A percentile compares a stretch with the other conserved stretches of the same genome.
These are phyloP conservation scores for Nezara viridula DNA, from an alignment of 2,888 invertebrate genomes.

Conservation along the genomic window DNA sequence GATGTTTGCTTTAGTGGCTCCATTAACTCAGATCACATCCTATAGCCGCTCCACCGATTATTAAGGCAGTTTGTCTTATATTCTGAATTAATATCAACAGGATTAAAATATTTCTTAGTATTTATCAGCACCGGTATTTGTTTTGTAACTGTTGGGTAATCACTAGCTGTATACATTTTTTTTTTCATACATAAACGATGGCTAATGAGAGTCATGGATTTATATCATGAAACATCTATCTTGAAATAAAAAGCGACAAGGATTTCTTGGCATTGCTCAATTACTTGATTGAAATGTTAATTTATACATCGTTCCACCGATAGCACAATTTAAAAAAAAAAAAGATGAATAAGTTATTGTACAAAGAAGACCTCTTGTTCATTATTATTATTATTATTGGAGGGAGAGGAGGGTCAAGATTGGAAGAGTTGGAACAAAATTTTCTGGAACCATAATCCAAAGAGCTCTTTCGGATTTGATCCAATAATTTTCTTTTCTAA, in stretches of 20 bases:
- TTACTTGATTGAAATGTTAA: neutral
- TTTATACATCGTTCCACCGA: neutral
- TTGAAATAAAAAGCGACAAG: neutral
- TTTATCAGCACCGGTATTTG: neutral
- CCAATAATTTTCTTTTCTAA: too few species aligned
- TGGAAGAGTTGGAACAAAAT: too few species aligned
- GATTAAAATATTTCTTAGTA: conserved; percentile 48
- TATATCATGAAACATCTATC: neutral
- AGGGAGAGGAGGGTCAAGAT: too few species aligned
- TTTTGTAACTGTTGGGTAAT: neutral
- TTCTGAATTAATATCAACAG: conserved; percentile 52
- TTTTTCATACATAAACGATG: neutral
- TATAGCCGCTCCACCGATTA: conserved; percentile 12
- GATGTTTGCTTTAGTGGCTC: conserved; percentile 50
- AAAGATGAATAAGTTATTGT: too few species aligned
- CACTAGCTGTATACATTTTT: neutral
- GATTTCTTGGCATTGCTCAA: neutral
- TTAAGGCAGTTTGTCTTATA: conserved; percentile 40
- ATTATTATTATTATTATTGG: too few species aligned
- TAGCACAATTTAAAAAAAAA: too few species aligned
- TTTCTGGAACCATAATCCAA: too few species aligned
- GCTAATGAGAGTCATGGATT: neutral
- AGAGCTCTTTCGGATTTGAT: too few species aligned
- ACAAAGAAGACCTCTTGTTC: too few species aligned
- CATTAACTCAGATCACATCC: conserved; percentile 44